phyloP scores from a whole-genome alignment of 1,140 invertebrate genomes.

The Drosophila busckii region DNA sequence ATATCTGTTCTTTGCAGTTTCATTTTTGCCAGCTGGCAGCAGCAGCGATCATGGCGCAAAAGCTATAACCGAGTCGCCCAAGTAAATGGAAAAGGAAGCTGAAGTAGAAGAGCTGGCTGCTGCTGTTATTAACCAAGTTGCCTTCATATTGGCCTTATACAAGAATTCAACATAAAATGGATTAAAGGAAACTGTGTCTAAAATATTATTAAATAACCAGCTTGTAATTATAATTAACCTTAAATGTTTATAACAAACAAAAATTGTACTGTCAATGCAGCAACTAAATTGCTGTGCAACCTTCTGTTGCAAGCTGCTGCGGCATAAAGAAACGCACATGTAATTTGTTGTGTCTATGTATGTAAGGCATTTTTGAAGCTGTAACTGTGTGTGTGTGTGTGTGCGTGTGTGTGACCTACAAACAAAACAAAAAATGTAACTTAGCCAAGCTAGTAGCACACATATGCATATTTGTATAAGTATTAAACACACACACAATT shows the following conservation, averaged over 20 bases:
- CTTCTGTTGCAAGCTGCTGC: slow-evolving; percentile 4
- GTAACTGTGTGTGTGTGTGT: too few relatives aligned
- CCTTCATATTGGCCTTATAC: slow-evolving; percentile 50
- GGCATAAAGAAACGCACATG: too few relatives aligned
- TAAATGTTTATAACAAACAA: slow-evolving; percentile 49
- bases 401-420: too few relatives aligned
- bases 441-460: too few relatives aligned
- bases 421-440: too few relatives aligned
- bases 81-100: neutral
- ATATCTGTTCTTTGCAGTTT: slow-evolving; percentile 48
- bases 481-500: too few relatives aligned
- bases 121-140: slow-evolving; percentile 8
- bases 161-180: slow-evolving; percentile 10
- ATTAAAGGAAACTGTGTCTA: slow-evolving; percentile 32
- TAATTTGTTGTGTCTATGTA: too few relatives aligned
- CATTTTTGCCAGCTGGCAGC: slow-evolving; percentile 60
- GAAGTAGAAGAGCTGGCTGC: neutral
- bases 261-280: slow-evolving; percentile 23
- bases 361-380: too few relatives aligned
- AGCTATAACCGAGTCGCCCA: slow-evolving; percentile 20
- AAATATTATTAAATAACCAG: slow-evolving; percentile 42
- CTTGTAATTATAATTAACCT: slow-evolving; percentile 46
- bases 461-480: too few relatives aligned
- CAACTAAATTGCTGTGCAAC: slow-evolving; percentile 8
- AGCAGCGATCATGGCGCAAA: slow-evolving; percentile 34